Base-by-base conservation (phyloP, 2,797 vertebrate genomes). In the Gorsachius magnificus region DNA sequence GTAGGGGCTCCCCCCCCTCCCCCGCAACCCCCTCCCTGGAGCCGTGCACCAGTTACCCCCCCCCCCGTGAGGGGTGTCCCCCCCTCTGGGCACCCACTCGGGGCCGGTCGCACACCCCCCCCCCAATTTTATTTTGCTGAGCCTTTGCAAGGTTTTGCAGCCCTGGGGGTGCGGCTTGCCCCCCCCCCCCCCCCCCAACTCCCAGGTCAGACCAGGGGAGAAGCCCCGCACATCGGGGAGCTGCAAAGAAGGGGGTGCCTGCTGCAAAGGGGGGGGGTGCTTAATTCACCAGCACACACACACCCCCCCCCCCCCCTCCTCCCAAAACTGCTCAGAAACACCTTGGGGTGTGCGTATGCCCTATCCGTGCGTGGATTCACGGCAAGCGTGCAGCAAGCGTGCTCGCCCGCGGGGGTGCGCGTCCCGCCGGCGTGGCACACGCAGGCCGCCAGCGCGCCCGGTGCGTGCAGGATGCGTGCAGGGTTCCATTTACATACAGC, bases 351-450 rank as follows among this genome's bases (percentile, higher is more conserved):
- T 4, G 24, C 29, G 8, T 5, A 12, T 5, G 28, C 33, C 77
- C 33, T 5, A 3, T 1, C 17, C 6, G 1, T 4, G 12, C 2
- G 15, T 6, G 16, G 7, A 11, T 8, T 11, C 33, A 6, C 3
- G 36, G 36, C 36, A 38, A 38, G 36, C 5, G 2, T 0, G 65
- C 3, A 11, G 36, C 36, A 38, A 38, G 36, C 5, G 2, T 0
- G 65, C 11, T n/a, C 2, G 38, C 70, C 19, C 0, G 38, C 24
- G 38, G 38, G 38, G 38, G 38, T 41, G 35, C 6, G 2, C 4
- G 16, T 19, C 1, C 28, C 28, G 13, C 3, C 16, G 16, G 4
- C 4, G 36, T 15, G 22, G 22, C 5, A 17, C 38, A 3, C 17
- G 13, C 10, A 1, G 41, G n/a, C n/a, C 16, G 56, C 28, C 4